These are phyloP conservation scores for Meriones psammophilus DNA, from an alignment of 2,797 vertebrate species.

Conservation along the genomic window DNA sequence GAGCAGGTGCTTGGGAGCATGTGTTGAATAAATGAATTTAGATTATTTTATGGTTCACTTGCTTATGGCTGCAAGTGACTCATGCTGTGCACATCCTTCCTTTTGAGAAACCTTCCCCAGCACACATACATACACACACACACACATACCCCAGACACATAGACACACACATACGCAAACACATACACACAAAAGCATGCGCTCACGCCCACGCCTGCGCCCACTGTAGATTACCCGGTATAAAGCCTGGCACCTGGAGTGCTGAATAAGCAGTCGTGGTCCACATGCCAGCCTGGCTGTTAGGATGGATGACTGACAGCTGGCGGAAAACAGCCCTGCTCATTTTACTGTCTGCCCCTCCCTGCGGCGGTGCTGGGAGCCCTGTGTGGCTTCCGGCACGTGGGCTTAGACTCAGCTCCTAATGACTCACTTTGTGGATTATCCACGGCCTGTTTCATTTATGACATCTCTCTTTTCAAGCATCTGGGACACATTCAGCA, in stretches of 20 bases:
- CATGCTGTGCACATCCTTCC: not conserved
- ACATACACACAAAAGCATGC: not conserved
- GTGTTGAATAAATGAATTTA: slow-evolving; percentile 77
- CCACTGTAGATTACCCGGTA: not conserved
- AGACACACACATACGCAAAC: too few species aligned
- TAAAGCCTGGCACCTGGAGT: not conserved
- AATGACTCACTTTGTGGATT: not conserved
- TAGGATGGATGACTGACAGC: slow-evolving; percentile 3
- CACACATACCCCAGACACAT: too few species aligned
- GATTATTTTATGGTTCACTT: slow-evolving; percentile 64
- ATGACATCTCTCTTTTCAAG: not conserved
- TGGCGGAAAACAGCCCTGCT: not conserved
- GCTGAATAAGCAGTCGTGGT: slow-evolving; percentile 58
- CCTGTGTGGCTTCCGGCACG: not conserved
- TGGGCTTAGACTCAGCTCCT: not conserved
- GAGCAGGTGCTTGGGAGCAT: slow-evolving; percentile 59
- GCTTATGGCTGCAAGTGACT: slow-evolving; percentile 47
- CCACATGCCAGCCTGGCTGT: not conserved
- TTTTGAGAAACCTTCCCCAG: not conserved
- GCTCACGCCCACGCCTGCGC: not conserved
- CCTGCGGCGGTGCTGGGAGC: not conserved
- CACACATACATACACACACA: not conserved
- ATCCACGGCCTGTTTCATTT: not conserved
- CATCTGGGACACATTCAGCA: not conserved
- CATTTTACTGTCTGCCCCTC: not conserved